Evolutionary conservation across 2,888 invertebrate species (phyloP).

Genomic region (Drosophila borborema): DNA sequence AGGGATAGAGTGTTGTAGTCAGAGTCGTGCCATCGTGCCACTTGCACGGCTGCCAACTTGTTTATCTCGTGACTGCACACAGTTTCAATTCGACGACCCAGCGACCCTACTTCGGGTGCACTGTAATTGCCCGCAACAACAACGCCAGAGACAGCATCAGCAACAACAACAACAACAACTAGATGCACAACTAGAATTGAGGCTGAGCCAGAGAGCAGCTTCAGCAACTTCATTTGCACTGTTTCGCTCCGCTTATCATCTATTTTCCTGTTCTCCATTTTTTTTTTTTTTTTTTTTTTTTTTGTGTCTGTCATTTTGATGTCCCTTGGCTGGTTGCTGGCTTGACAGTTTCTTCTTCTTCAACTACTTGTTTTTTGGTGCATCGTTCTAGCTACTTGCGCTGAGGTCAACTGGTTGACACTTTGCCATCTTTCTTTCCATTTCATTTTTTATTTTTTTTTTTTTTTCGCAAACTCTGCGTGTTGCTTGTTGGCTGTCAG

Average conservation of each 20-base stretch:
- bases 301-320: slow-evolving; percentile 58
- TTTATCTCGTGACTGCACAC: slow-evolving; percentile 74
- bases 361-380: slow-evolving; percentile 16
- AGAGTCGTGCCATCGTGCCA: slow-evolving; percentile 54
- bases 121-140: slow-evolving; percentile 55
- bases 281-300: slow-evolving; percentile 5
- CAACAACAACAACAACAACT: slow-evolving; percentile 42
- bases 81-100: slow-evolving; percentile 63
- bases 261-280: slow-evolving; percentile 4
- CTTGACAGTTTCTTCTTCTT: slow-evolving; percentile 37
- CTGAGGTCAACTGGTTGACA: slow-evolving; percentile 77
- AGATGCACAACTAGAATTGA: slow-evolving; percentile 34
- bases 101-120: slow-evolving; percentile 52
- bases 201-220: slow-evolving; percentile 58
- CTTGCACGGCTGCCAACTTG: slow-evolving; percentile 74
- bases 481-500: slow-evolving; percentile 19
- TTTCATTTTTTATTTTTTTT: neutral
- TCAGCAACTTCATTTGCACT: slow-evolving; percentile 75
- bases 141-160: slow-evolving; percentile 19
- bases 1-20: neutral
- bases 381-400: slow-evolving; percentile 56
- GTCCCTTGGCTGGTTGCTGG: slow-evolving; percentile 40
- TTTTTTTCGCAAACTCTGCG: slow-evolving; percentile 34
- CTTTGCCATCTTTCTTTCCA: slow-evolving; percentile 37
- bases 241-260: slow-evolving; percentile 31